Evolutionary conservation across 2,113 vertebrate genomes (phyloP).

Genomic region (Lampris megalopsis): DNA sequence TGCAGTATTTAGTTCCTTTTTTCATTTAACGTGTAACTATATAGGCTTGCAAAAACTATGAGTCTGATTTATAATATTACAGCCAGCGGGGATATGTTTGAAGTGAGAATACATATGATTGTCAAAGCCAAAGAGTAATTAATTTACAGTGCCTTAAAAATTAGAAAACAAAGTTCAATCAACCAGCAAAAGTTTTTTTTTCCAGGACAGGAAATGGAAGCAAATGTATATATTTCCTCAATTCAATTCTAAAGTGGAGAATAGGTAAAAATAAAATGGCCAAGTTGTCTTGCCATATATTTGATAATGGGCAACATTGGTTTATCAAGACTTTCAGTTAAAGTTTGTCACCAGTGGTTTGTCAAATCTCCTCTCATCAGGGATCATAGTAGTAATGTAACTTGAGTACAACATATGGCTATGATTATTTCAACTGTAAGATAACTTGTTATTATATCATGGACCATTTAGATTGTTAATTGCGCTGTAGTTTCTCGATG

Average conservation of each 20-base stretch:
- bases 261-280: background rate
- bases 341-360: constrained; percentile 1
- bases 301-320: background rate
- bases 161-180: background rate
- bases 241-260: background rate
- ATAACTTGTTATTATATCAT: constrained; percentile 60
- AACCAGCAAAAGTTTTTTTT: background rate
- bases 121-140: no score
- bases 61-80: no score
- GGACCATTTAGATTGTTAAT: constrained; percentile 63
- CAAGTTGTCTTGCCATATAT: background rate
- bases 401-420: constrained; percentile 56
- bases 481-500: constrained; percentile 57
- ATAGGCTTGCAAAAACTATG: no score
- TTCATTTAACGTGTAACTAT: background rate
- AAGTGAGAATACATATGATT: no score
- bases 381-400: constrained; percentile 41
- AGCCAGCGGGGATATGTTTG: no score
- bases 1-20: background rate
- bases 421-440: constrained; percentile 64
- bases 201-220: background rate
- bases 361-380: constrained; percentile 11
- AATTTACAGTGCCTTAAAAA: no score
- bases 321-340: background rate
- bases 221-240: no score